Base-by-base conservation (phyloP, 2,888 invertebrate genomes). In the Cancer borealis region DNA sequence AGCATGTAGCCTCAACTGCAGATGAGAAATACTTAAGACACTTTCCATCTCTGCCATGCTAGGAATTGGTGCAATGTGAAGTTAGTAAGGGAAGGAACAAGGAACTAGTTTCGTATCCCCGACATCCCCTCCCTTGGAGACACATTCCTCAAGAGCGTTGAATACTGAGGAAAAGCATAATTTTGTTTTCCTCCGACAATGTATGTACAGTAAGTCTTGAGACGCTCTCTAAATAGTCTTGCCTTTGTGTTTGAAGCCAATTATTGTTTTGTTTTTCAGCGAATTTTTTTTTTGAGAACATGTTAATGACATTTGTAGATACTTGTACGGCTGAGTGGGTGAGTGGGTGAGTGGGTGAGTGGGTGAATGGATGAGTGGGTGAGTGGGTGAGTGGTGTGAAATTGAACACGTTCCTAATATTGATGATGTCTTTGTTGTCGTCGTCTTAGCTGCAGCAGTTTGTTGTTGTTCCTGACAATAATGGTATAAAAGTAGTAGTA, bases 1-100 rank as follows among this genome's bases (percentile, higher is more conserved):
- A 79, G 79, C 79, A 21, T 66, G 66, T 66, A 3, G 8, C 21
- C 8, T 21, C n/a, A 66, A n/a, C 66, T 21, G 66, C 21, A n/a
- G 66, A 66, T 66, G 66, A 66, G 66, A 66, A 66, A 66, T 66
- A 66, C 66, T 66, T 66, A 66, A 66, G 66, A 66, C 66, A n/a
- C 8, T 21, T n/a, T 66, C n/a, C 66, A 17, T 66, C 21, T 66
- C n/a, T 66, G 66, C 8, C 21, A 66, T 66, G 66, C 66, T n/a
- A 8, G 66, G 66, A 66, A 66, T 66, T n/a, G 66, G 3, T n/a
- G n/a, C 66, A n/a, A n/a, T 66, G 66, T 66, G 66, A 66, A 66
- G 66, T 66, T 66, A 21, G 66, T n/a, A 66, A 66, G 66, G 4
- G n/a, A 66, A 66, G 66, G 66, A 66, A 66, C 66, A 66, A 66